Percentiles rank a stretch among this genome's conserved stretches.
These are phyloP conservation scores for Corythornis madagascariensis DNA, from an alignment of 2,113 vertebrate species.

Conservation along the genomic window DNA sequence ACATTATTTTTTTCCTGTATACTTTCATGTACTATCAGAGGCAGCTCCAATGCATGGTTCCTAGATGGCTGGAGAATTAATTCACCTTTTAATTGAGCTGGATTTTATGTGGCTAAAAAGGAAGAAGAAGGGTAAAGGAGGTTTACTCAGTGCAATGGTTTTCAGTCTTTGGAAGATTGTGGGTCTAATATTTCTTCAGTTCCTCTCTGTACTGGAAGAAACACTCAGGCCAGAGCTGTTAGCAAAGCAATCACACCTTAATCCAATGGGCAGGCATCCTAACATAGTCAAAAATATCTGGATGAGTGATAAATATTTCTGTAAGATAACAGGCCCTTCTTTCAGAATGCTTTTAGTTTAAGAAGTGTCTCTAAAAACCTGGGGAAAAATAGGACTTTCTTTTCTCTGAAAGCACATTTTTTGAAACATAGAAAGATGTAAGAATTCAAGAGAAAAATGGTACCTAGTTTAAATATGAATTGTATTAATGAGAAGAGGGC, in stretches of 20 bases:
- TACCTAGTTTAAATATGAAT: conserved; percentile 66
- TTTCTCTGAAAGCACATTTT: conserved; percentile 36
- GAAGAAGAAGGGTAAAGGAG: background rate
- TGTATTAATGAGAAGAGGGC: conserved; percentile 51
- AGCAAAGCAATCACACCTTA: background rate
- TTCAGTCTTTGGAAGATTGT: background rate
- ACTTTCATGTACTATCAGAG: background rate
- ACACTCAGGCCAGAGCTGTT: background rate
- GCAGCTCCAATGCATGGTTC: background rate
- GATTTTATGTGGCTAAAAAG: background rate
- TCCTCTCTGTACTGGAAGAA: background rate
- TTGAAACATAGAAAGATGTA: background rate
- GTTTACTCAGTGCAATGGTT: background rate
- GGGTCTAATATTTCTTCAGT: background rate
- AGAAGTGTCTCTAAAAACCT: background rate
- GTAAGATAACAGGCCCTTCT: background rate
- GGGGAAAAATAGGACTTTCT: background rate
- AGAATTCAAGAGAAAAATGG: conserved; percentile 37
- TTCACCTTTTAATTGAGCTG: background rate
- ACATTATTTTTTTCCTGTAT: background rate
- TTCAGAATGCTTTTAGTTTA: background rate
- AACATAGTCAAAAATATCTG: background rate
- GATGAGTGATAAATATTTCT: background rate
- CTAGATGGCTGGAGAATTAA: background rate
- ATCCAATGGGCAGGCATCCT: background rate